Evolutionary conservation across 92 coral and sea anemone genomes (phyloP), one percentile per base, ranked within the genome.

Genomic region (Heteractis magnifica): DNA sequence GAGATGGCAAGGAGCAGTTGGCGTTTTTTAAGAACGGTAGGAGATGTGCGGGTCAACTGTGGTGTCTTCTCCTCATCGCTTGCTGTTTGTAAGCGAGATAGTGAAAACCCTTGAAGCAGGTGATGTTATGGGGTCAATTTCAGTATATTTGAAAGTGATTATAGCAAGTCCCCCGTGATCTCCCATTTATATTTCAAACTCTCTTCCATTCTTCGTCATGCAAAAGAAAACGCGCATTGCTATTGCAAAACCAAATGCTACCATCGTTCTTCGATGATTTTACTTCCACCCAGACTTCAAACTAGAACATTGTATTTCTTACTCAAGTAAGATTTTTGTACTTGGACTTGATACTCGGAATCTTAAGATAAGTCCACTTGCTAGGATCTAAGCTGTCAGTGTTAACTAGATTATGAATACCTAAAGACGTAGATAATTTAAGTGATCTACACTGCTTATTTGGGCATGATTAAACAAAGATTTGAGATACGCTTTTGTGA

Each of bases 391-490:
- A 71, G 49, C 7, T 20, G 74, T 49, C 87, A 78, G 95, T 94
- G 98, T 92, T 94, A 94, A 94, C 95, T 79, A 79, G 95, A 94
- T 94, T 94, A 91, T 52, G 87, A 85, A 65, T 77, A 82, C 81
- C 90, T 84, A 86, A 93, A 23, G 89, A 85, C 83, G 82, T 71
- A 82, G 87, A 82, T 87, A 93, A 84, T 86, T 88, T 86, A 82
- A 83, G 76, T 74, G 84, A 77, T 74, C 72, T 78, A 82, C 84
- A 83, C 73, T 83, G 92, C 88, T 85, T 84, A 87, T 91, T 88
- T 90, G 86, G 87, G 60, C 65, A 70, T 89, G 91, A 94, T 94
- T 87, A 92, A 85, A 89, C 92, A 91, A 78, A 74, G 91, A 90
- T 92, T 89, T 14, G 74, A 81, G 79, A 77, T 59, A 71, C 72